Base-by-base conservation (phyloP, 2,888 invertebrate species). In the Cyclophora punctaria region DNA sequence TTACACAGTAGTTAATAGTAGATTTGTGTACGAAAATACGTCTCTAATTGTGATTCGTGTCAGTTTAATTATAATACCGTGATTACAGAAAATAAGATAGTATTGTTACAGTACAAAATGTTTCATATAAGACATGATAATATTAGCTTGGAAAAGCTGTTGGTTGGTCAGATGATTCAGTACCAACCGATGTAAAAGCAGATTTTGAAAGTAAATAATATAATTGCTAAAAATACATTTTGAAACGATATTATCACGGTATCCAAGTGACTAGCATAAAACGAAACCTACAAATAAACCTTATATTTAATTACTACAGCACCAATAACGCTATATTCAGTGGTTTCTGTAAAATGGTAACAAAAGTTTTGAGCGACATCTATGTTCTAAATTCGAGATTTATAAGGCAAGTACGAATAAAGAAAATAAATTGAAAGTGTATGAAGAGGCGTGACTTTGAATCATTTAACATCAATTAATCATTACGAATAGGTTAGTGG, bases 191-290 rank as follows among this genome's bases (percentile, higher is more conserved):
- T 20, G 20, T 20, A 20, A 20, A 20, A 20, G 20, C 20, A 20
- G 20, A 20, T 20, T 20, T 20, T 20, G 20, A 20, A 20, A 20
- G 20, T 20, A 20, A 20, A 20, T 20, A 20, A 20, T 20, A 2
- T 20, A 20, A 20, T 20, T 20, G 20, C 20, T 20, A 20, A 20
- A 20, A 20, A 20, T 1, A 1, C 20, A 20, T 20, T 20, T 20
- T 20, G 20, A 20, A 20, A n/a, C n/a, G n/a, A 20, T 20, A 49
- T 50, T 60, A 59, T 60, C 57, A 50, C 37, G 37, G 4, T 37
- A 37, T 4, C 2, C 5, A 34, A 45, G 55, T 69, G 70, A 70
- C 70, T 70, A 70, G 70, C 55, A 60, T 63, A 52, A 60, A 59
- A 67, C 50, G 49, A 65, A 60, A 58, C 57, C 50, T 55, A 61